These are phyloP conservation scores for Pogonus chalceus DNA, from an alignment of 1,140 invertebrate genomes.

Conservation along the genomic window DNA sequence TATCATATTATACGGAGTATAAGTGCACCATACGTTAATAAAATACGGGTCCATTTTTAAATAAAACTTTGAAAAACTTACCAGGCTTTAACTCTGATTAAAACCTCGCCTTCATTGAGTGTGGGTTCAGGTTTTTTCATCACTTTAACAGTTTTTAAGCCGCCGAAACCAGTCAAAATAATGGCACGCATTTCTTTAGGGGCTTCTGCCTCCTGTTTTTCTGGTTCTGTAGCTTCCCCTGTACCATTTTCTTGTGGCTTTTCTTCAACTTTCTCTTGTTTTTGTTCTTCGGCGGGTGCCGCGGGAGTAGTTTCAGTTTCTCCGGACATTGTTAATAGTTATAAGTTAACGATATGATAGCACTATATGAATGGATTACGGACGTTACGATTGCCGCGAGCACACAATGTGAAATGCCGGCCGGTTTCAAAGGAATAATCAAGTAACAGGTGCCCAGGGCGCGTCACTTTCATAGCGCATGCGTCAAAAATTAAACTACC, in stretches of 20 bases:
- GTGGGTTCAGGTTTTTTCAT: constrained; percentile 67
- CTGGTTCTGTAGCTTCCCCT: constrained; percentile 33
- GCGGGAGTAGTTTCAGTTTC: constrained; percentile 36
- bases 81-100: constrained; percentile 78
- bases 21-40: background rate
- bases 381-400: background rate
- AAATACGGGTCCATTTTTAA: too few relatives aligned
- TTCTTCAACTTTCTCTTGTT: constrained; percentile 38
- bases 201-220: constrained; percentile 43
- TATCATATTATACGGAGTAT: too few relatives aligned
- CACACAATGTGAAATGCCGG: constrained; percentile 17
- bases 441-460: constrained; percentile 30
- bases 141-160: constrained; percentile 73
- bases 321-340: constrained; percentile 18
- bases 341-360: background rate
- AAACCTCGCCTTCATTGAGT: constrained; percentile 63
- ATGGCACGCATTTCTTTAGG: constrained; percentile 74
- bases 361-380: background rate
- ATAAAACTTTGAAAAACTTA: constrained; percentile 41
- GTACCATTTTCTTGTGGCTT: constrained; percentile 41
- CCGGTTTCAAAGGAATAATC: constrained; percentile 27
- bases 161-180: constrained; percentile 72
- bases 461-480: constrained; percentile 24
- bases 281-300: constrained; percentile 34
- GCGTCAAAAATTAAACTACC: constrained; percentile 10